phyloP scores from a whole-genome alignment of 2,888 invertebrate genomes.

The Hipparchia sbordonii region DNA sequence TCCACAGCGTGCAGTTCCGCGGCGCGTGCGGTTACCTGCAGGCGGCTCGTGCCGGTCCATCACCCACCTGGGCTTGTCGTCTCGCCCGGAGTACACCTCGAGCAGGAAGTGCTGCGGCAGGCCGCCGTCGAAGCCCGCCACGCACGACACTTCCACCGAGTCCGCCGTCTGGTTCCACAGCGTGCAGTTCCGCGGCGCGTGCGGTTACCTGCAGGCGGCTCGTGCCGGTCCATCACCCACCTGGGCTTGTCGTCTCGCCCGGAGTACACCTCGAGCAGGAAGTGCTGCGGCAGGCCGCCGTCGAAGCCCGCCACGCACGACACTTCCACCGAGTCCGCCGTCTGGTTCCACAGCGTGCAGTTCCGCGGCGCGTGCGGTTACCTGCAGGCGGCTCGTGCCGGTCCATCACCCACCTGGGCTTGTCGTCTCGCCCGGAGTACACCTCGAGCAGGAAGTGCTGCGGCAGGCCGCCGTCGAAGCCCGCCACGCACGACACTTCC shows the following conservation, averaged over 20 bases:
- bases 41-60: not conserved
- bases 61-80: not conserved
- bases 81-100: no score
- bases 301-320: slow-evolving; percentile 47
- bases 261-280: slow-evolving; percentile 87
- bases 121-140: slow-evolving; percentile 12
- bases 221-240: slow-evolving; percentile 42
- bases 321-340: no score
- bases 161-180: no score
- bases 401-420: slow-evolving; percentile 56
- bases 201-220: no score
- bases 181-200: no score
- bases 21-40: not conserved
- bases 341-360: no score
- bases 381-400: no score
- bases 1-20: not conserved
- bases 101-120: no score
- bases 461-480: slow-evolving; percentile 84
- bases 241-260: slow-evolving; percentile 51
- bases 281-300: slow-evolving; percentile 90
- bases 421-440: slow-evolving; percentile 17
- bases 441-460: slow-evolving; percentile 93
- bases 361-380: no score
- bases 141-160: no score
- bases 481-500: slow-evolving; percentile 47